Base-by-base conservation (phyloP, 2,888 invertebrate genomes). In the Autographa pulchrina region DNA sequence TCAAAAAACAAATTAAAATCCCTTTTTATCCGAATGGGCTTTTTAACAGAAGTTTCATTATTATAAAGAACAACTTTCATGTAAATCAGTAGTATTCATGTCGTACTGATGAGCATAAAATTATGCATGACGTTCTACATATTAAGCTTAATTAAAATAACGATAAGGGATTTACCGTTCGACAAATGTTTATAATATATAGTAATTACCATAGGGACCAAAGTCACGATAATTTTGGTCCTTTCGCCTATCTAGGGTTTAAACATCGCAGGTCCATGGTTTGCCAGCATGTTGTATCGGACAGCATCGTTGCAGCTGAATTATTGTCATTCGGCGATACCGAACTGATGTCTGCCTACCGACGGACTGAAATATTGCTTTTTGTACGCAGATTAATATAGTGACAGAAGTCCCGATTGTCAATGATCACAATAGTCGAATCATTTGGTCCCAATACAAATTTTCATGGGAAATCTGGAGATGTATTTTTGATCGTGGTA, bases 251-350 rank as follows among this genome's bases (percentile, higher is more conserved):
- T 82, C 81, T 65, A 74, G 54, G 6, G 14, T 35, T 2, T 66
- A 6, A 76, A 77, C 9, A 74, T 67, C 70, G 11, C 32, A 16
- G 62, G 56, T 48, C 63, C 43, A 64, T 25, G 58, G 69, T 31
- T 38, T 58, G 68, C 59, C 48, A 71, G 74, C 62, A 73, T 75
- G 72, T 75, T 78, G 80, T 69, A 72, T 73, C 65, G 66, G 79
- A 78, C 83, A 79, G 77, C 72, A 68, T 59, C 70, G 75, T 74
- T 85, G 80, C 77, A 74, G 66, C 68, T 85, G 85, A 85, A 70
- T 83, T 82, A 85, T 83, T 78, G 77, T 80, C 77, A 77, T 63
- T 62, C 72, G 70, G 72, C 69, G 54, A 75, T 65, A 71, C 59
- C 78, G 69, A 74, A 74, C 78, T 75, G 75, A 81, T 68, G 73